Percentiles rank a stretch among this genome's conserved stretches.
These are phyloP conservation scores for Calliopsis andreniformis DNA, from an alignment of 1,140 invertebrate species.

Conservation along the genomic window DNA sequence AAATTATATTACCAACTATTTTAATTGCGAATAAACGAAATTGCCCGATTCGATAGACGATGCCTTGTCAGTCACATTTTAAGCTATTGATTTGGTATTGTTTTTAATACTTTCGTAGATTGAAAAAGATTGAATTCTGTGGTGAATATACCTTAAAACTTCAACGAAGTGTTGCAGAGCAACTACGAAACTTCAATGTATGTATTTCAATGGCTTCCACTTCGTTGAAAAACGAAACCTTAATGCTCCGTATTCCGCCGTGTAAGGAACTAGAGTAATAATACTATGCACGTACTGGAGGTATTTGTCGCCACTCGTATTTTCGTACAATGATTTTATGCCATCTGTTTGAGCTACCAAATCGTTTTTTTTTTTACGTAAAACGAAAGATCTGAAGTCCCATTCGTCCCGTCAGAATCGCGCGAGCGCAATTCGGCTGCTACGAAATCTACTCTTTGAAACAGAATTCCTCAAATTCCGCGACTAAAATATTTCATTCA, in stretches of 20 bases:
- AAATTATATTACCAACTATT: background rate
- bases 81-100: background rate
- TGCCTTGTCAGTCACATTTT: constrained; percentile 11
- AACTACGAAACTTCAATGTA: constrained; percentile 28
- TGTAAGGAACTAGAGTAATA: background rate
- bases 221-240: constrained; percentile 1
- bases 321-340: background rate
- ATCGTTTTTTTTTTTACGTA: background rate
- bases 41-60: constrained; percentile 6
- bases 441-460: background rate
- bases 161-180: background rate
- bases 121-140: background rate
- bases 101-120: background rate
- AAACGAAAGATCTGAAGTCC: constrained; percentile 4
- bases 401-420: constrained; percentile 1
- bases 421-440: constrained; percentile 26
- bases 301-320: background rate
- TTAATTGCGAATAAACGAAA: background rate
- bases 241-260: background rate
- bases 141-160: constrained; percentile 26
- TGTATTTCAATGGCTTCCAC: constrained; percentile 39
- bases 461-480: background rate
- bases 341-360: background rate
- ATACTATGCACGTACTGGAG: background rate
- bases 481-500: background rate